Conservation (phyloP, 2,888 invertebrate genomes). For the Eilema caniola region DNA sequence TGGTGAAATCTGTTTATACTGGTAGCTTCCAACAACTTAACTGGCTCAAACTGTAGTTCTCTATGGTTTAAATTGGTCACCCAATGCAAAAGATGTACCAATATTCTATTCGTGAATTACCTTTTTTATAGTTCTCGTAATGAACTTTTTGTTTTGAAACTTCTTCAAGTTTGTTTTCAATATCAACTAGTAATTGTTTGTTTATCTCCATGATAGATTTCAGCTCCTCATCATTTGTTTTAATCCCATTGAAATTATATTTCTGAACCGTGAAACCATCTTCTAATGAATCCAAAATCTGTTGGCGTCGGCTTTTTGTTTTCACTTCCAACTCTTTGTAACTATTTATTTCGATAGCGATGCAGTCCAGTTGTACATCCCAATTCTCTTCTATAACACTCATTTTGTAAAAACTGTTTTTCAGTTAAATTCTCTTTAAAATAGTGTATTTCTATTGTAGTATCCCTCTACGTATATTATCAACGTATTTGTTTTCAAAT, state of each 20-base stretch:
- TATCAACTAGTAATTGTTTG: conserved; percentile 65
- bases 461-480: neutral
- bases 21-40: neutral
- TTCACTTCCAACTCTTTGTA: conserved; percentile 57
- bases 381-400: conserved; percentile 66
- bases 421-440: neutral
- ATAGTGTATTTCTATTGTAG: no score
- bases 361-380: conserved; percentile 56
- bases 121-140: conserved; percentile 74
- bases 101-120: conserved; percentile 43
- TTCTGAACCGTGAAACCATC: conserved; percentile 60
- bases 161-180: conserved; percentile 67
- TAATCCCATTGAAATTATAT: conserved; percentile 48
- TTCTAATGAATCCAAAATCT: conserved; percentile 58
- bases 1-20: no score
- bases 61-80: neutral
- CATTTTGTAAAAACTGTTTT: conserved; percentile 56
- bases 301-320: conserved; percentile 52
- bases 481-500: neutral
- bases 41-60: neutral
- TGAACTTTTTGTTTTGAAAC: conserved; percentile 63
- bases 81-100: neutral
- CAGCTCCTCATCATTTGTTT: conserved; percentile 66
- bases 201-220: conserved; percentile 67
- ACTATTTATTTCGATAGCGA: conserved; percentile 52